Evolutionary conservation across 2,113 vertebrate genomes (phyloP).

Genomic region (Galbula dea): DNA sequence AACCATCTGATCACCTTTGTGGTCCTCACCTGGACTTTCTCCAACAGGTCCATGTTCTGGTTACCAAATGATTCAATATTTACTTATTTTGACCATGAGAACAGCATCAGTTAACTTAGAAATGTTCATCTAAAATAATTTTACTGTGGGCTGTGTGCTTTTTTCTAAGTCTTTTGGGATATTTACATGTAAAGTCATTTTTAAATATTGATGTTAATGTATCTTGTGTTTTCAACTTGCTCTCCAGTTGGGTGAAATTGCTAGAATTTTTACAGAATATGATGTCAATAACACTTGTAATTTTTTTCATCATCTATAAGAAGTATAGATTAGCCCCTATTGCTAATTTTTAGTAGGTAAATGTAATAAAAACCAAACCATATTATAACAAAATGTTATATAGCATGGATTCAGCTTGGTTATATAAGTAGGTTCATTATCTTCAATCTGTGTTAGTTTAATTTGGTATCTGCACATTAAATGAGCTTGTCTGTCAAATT

Average conservation of each 20-base stretch:
- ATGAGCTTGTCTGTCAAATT: not conserved
- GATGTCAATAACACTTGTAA: not conserved
- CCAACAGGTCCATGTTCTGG: not conserved
- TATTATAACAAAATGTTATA: not conserved
- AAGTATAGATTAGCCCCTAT: not conserved
- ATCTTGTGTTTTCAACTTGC: not conserved
- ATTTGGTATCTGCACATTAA: not conserved
- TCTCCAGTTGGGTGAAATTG: not conserved
- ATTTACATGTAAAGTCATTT: not conserved
- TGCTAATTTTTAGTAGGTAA: not conserved
- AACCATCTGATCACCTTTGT: not conserved
- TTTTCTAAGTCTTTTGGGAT: not conserved
- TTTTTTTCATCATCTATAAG: not conserved
- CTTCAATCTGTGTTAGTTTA: not conserved
- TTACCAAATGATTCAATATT: slow-evolving; percentile 2
- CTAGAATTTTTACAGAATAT: not conserved
- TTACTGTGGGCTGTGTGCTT: not conserved
- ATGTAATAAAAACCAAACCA: not conserved
- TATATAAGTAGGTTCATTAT: not conserved
- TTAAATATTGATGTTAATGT: not conserved
- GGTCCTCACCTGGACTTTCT: not conserved
- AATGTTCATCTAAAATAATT: not conserved
- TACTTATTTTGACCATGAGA: not conserved
- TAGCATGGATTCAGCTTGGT: not conserved
- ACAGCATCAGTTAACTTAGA: not conserved